Percentiles rank a stretch among this genome's conserved stretches.
Conservation (phyloP, 1,140 invertebrate species). For the Cotesia typhae region DNA sequence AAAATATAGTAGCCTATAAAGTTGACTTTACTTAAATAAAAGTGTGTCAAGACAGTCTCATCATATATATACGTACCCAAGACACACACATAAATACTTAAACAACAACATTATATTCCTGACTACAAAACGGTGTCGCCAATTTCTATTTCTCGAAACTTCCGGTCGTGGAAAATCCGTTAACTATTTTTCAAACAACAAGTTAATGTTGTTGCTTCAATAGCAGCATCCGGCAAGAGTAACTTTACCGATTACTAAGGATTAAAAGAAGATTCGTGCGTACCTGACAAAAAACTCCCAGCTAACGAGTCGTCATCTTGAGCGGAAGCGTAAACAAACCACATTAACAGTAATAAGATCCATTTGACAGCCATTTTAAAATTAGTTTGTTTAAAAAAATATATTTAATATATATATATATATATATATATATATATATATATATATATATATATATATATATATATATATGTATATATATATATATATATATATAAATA, state of each 20-base stretch:
- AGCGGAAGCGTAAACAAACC: conserved; percentile 48
- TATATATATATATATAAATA: too few species aligned
- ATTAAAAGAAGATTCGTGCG: conserved; percentile 40
- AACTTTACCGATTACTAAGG: background rate
- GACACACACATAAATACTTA: conserved; percentile 43
- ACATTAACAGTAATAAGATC: conserved; percentile 44
- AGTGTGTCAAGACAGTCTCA: too few species aligned
- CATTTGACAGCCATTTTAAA: background rate
- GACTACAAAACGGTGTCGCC: conserved; percentile 54
- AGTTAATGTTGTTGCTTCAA: background rate
- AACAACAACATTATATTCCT: conserved; percentile 57
- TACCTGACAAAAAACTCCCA: conserved; percentile 81
- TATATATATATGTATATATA: background rate
- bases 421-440: background rate
- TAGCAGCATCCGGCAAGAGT: background rate
- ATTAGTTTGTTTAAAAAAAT: too few species aligned
- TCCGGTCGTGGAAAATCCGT: conserved; percentile 21
- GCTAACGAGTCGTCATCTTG: conserved; percentile 80
- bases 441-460: too few species aligned
- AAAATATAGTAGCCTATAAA: too few species aligned
- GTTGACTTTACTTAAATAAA: too few species aligned
- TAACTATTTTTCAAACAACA: background rate
- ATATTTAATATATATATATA: background rate
- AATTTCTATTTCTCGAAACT: conserved; percentile 63
- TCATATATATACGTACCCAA: too few species aligned